A percentile compares a stretch with the other conserved stretches of the same genome.
Conservation (phyloP, 2,888 invertebrate species). For the Polymixis flavicincta region DNA sequence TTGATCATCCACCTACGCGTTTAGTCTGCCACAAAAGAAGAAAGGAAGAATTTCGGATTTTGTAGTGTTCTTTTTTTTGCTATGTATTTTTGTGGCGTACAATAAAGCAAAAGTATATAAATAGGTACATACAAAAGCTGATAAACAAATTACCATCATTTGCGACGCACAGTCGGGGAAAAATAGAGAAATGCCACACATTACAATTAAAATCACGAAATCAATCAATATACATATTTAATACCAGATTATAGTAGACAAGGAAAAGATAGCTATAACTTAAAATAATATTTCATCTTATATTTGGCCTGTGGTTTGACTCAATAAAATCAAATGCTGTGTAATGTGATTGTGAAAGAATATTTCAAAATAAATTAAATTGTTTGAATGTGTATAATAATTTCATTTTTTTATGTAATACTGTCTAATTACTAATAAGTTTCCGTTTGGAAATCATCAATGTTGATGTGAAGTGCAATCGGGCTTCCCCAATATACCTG, state of each 20-base stretch:
- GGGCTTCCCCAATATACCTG: neutral
- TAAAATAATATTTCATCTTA: constrained; percentile 12
- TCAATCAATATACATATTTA: constrained; percentile 32
- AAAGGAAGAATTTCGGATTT: no score
- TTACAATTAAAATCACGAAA: constrained; percentile 2
- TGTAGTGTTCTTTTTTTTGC: no score
- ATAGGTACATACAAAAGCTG: no score
- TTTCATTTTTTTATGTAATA: constrained; percentile 27
- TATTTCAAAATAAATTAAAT: neutral
- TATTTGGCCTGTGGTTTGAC: neutral
- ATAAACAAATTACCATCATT: no score
- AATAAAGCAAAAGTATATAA: no score
- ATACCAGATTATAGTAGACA: constrained; percentile 39
- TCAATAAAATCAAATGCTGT: constrained; percentile 16
- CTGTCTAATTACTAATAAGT: constrained; percentile 20
- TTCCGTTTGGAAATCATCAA: neutral
- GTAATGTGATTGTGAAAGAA: neutral
- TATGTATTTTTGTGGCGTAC: no score
- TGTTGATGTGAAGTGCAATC: constrained; percentile 9
- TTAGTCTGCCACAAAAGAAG: no score
- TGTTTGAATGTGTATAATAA: neutral
- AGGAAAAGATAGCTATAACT: neutral
- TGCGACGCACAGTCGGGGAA: no score
- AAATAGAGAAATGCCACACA: neutral
- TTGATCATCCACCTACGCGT: no score